Evolutionary conservation across 2,113 vertebrate genomes (phyloP).

Genomic region (Ailuropoda melanoleuca): DNA sequence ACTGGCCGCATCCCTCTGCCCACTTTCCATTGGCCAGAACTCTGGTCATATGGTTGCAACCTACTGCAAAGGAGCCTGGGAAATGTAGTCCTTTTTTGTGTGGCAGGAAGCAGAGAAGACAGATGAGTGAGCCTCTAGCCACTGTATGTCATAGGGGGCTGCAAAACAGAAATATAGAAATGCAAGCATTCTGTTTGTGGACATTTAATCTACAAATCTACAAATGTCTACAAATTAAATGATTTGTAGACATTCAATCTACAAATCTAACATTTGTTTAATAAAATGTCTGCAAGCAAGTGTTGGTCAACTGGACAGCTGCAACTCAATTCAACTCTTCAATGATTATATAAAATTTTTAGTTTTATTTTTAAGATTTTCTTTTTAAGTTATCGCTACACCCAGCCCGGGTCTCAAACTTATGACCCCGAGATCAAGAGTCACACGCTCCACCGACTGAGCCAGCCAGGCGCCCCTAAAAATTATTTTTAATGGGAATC

Average conservation of each 20-base stretch:
- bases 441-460: background rate
- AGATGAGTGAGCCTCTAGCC: background rate
- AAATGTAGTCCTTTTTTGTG: conserved; percentile 5
- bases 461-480: background rate
- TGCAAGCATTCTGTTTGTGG: background rate
- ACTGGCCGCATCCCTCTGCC: background rate
- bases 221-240: no score
- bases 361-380: background rate
- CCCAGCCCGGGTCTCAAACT: background rate
- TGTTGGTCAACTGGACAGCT: background rate
- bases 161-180: background rate
- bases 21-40: background rate
- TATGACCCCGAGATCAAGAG: background rate
- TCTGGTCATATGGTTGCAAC: background rate
- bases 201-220: background rate
- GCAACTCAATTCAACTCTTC: background rate
- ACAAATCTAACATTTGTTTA: background rate
- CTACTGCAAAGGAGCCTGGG: background rate
- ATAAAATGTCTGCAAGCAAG: background rate
- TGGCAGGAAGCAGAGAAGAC: background rate
- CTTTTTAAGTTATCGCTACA: background rate
- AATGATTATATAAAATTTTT: background rate
- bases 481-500: background rate
- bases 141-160: background rate
- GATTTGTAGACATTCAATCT: no score